Evolutionary conservation across 37 sponge, comb jelly and placozoan species (phyloP).

Genomic region (Crambe crambe): DNA sequence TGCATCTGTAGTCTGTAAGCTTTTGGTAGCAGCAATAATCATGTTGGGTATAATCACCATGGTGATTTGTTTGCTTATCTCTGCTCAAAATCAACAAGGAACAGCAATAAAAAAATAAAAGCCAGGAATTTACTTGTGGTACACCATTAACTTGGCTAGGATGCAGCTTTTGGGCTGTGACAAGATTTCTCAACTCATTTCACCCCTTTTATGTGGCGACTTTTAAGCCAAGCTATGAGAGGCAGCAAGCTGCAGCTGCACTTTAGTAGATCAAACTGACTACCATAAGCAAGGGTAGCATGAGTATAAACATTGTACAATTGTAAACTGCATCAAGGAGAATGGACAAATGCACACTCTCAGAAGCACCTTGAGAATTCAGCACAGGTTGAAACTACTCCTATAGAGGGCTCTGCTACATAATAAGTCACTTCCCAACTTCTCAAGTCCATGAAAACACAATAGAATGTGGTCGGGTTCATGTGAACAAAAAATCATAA

Average conservation of each 20-base stretch:
- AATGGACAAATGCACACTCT: neutral
- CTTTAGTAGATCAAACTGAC: slow-evolving; percentile 14
- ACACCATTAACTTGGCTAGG: too few relatives aligned
- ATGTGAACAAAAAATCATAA: slow-evolving; percentile 11
- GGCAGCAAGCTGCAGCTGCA: slow-evolving; percentile 9
- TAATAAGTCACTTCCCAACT: too few relatives aligned
- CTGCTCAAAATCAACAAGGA: too few relatives aligned
- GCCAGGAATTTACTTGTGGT: too few relatives aligned
- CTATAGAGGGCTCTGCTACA: slow-evolving; percentile 7
- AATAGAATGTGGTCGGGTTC: too few relatives aligned
- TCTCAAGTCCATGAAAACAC: too few relatives aligned
- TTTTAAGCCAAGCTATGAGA: slow-evolving; percentile 11
- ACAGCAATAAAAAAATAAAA: too few relatives aligned
- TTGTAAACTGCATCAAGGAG: slow-evolving; percentile 4
- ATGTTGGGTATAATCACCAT: too few relatives aligned
- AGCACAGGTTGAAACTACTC: slow-evolving; percentile 1
- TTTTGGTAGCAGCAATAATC: too few relatives aligned
- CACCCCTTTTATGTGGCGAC: slow-evolving; percentile 5
- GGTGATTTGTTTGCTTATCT: too few relatives aligned
- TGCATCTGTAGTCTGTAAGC: too few relatives aligned
- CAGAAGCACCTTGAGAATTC: neutral
- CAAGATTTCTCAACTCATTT: slow-evolving; percentile 10
- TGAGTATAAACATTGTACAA: neutral
- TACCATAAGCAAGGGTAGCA: neutral
- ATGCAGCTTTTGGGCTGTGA: neutral